Conservation (phyloP, 2,888 invertebrate species). For the Sphecodes monilicornis region DNA sequence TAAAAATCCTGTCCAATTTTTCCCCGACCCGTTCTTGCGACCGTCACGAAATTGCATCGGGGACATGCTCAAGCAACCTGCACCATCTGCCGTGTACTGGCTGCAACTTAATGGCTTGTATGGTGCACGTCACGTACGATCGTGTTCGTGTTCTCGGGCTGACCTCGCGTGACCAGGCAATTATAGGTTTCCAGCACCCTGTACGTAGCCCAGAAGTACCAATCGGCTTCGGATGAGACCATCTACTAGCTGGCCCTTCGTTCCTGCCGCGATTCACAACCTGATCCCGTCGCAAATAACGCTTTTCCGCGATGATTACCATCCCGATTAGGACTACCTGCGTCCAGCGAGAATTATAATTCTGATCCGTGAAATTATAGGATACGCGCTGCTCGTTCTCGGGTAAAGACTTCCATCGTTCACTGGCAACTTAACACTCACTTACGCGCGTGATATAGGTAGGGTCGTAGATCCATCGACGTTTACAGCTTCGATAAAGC, state of each 20-base stretch:
- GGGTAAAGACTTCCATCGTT: not conserved
- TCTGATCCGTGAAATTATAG: not conserved
- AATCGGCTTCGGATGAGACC: constrained; percentile 65
- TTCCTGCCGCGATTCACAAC: constrained; percentile 38
- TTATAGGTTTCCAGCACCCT: constrained; percentile 68
- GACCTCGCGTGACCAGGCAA: constrained; percentile 74
- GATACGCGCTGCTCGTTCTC: constrained; percentile 2
- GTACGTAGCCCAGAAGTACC: constrained; percentile 64
- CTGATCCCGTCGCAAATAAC: constrained; percentile 8
- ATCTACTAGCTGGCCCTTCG: constrained; percentile 41
- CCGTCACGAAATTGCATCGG: constrained; percentile 59
- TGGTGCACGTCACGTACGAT: constrained; percentile 69
- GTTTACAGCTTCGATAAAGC: not conserved
- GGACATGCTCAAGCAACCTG: constrained; percentile 60
- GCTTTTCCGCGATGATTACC: constrained; percentile 11
- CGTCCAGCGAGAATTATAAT: constrained; percentile 19
- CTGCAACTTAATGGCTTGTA: constrained; percentile 67
- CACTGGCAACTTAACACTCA: constrained; percentile 38
- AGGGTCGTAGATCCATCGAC: not conserved
- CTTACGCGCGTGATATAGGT: constrained; percentile 9
- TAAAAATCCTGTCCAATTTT: constrained; percentile 24
- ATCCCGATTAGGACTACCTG: constrained; percentile 3
- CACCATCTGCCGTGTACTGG: constrained; percentile 69
- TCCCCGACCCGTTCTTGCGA: constrained; percentile 42
- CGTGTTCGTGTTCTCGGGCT: constrained; percentile 70